Evolutionary conservation across 2,888 invertebrate genomes (phyloP), one percentile per base, ranked within the genome.

Genomic region (Himalopsyche kuldschensis): DNA sequence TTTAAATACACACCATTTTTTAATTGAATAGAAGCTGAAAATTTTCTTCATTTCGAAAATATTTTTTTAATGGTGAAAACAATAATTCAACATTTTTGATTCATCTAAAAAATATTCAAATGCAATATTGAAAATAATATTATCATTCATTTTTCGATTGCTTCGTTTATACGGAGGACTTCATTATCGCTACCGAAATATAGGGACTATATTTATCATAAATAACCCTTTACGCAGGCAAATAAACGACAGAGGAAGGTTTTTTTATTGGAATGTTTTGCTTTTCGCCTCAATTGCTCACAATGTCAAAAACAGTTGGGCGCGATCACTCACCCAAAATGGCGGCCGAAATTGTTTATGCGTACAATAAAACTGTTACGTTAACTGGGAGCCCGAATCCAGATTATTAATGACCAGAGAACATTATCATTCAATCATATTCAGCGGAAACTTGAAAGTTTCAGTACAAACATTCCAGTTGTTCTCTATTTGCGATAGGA

Each of bases 281-380:
- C 78, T 46, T 46, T 30, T 47, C 78, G 78, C 78, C 27, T 78
- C 46, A 78, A 30, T 78, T 46, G 46, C 46, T 46, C 46, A 78
- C 24, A 30, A 46, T 78, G 78, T 78, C 78, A 78, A 30, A 30
- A 46, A 46, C 78, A 78, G 78, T 46, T 30, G 46, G 17, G 78
- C 78, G 78, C 78, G 46, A 78, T 78, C 78, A 47, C 78, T 78
- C 78, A 78, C 78, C 46, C 78, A 47, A 78, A 78, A 78, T 78
- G 78, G 46, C 46, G 78, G 46, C 41, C 78, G 46, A 78, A 78
- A 78, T 78, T 78, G 46, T 78, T 78, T 46, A 78, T 78, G 41
- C 46, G 78, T 78, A 78, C 41, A 35, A 46, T 47, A 78, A 35
- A 78, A 78, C 76, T 35, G 76, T 41, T 32, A 76, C 76, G 17